Conservation (phyloP, 1,140 invertebrate genomes). For the Galendromus occidentalis region DNA sequence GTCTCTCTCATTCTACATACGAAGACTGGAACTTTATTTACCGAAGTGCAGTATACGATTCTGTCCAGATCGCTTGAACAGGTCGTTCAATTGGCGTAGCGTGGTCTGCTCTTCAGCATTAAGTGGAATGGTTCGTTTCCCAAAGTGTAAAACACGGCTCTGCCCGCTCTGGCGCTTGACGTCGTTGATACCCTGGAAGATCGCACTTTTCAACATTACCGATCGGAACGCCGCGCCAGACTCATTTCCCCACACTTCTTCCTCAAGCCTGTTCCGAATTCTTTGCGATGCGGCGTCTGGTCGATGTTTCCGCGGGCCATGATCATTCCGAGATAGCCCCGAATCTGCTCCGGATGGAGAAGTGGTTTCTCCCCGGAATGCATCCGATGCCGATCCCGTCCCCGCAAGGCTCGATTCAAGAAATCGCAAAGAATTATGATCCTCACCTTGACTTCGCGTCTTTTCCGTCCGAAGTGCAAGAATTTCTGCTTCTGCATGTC, state of each 20-base stretch:
- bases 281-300: not conserved
- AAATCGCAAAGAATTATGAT: not conserved
- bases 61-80: not conserved
- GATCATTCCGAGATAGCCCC: not conserved
- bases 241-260: not conserved
- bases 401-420: too few species aligned
- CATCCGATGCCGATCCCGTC: too few species aligned
- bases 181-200: not conserved
- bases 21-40: not conserved
- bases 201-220: not conserved
- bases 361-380: too few species aligned
- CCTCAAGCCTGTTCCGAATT: not conserved
- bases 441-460: not conserved
- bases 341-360: not conserved
- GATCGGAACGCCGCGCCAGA: not conserved
- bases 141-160: not conserved
- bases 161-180: not conserved
- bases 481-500: not conserved
- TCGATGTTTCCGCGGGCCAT: not conserved
- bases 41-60: not conserved
- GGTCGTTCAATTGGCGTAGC: not conserved
- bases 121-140: not conserved
- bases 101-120: not conserved
- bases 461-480: conserved; percentile 6
- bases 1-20: not conserved